Evolutionary conservation across 2,888 invertebrate genomes (phyloP), one percentile per base, ranked within the genome.

Genomic region (Biston stratarius): DNA sequence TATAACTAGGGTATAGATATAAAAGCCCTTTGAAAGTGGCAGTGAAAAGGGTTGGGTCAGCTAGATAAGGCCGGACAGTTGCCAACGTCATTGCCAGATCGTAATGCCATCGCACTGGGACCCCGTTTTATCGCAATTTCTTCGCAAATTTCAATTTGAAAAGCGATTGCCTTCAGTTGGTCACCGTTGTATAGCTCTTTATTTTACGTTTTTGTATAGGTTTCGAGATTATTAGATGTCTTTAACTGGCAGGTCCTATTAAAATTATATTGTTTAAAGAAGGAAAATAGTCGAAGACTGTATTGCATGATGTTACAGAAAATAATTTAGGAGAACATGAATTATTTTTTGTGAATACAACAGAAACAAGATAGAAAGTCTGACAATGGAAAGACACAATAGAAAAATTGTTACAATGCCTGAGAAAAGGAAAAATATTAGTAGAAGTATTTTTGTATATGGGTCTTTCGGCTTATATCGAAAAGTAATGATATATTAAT

Each of bases 1-100:
- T 77, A 74, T 77, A 75, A 78, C 74, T 75, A 80, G 76, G 65
- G 77, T 24, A 24, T 24, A 80, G 71, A 77, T 79, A 78, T 78
- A 79, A 81, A 80, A 68, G 67, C 74, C 77, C 70, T 71, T 67
- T 75, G 73, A 77, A 80, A 81, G 76, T 83, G 87, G 86, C 86
- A 84, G 85, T 89, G 91, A 91, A 90, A 91, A 92, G 92, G 92
- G 91, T 92, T 88, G 84, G 88, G 88, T 86, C 85, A 84, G 77
- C 80, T 75, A 91, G 92, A 92, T 92, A 92, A 91, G 86, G 77
- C 76, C 81, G 85, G 86, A 86, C 89, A 86, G 86, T 87, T 85
- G 82, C 85, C 84, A 82, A 79, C 85, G 88, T 89, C 91, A 88
- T 90, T 87, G 84, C 84, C 88, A 86, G 87, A 83, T 87, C 86